phyloP scores from a whole-genome alignment of 1,140 invertebrate species.

The Dendroctonus ponderosae region DNA sequence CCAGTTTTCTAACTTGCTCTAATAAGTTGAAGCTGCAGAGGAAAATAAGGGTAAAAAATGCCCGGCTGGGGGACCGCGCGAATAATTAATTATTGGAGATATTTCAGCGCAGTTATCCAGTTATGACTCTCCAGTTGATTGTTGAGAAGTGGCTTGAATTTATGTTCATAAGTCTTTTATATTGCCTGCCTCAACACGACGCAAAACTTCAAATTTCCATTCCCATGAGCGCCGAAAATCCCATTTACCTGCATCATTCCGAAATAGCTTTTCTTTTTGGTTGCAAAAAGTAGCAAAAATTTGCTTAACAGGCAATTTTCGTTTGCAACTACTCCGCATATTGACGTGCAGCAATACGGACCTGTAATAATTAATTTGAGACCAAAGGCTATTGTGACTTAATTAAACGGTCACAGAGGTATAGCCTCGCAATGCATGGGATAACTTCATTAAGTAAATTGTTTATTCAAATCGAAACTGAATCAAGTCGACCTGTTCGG shows the following conservation, averaged over 20 bases:
- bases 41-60: constrained; percentile 18
- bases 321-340: too few species aligned
- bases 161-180: neutral
- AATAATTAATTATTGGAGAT: constrained; percentile 28
- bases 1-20: constrained; percentile 33
- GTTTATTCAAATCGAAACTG: constrained; percentile 25
- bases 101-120: constrained; percentile 5
- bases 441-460: constrained; percentile 27
- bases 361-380: neutral
- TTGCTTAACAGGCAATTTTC: too few species aligned
- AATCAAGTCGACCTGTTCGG: constrained; percentile 18
- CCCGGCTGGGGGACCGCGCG: constrained; percentile 2
- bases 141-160: constrained; percentile 9
- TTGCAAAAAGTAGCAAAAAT: too few species aligned
- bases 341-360: neutral
- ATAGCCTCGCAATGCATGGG: constrained; percentile 3
- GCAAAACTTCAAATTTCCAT: too few species aligned
- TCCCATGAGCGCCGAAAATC: too few species aligned
- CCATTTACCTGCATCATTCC: too few species aligned
- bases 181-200: too few species aligned
- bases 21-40: constrained; percentile 29
- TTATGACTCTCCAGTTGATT: constrained; percentile 17
- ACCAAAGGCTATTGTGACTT: constrained; percentile 18
- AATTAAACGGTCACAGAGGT: constrained; percentile 18
- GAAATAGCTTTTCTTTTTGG: too few species aligned